A percentile compares a stretch with the other conserved stretches of the same genome.
phyloP scores from a whole-genome alignment of 2,888 invertebrate genomes.

The Orgyia antiqua region DNA sequence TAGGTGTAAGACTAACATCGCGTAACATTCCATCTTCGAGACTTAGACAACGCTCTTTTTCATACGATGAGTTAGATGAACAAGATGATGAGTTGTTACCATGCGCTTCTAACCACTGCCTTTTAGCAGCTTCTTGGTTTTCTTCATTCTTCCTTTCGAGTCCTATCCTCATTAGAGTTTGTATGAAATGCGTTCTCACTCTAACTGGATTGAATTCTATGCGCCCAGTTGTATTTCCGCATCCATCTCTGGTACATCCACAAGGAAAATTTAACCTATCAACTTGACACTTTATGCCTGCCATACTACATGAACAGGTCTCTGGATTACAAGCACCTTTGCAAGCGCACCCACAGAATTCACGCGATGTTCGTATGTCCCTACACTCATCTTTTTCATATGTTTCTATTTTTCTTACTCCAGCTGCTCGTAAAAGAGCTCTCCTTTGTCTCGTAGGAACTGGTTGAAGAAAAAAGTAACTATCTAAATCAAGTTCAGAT shows the following conservation, averaged over 20 bases:
- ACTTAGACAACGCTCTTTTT: constrained; percentile 53
- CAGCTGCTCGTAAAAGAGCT: constrained; percentile 92
- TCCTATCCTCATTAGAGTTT: constrained; percentile 95
- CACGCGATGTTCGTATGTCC: constrained; percentile 93
- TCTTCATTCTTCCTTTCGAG: constrained; percentile 90
- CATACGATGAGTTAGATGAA: constrained; percentile 50
- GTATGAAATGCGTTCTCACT: constrained; percentile 97
- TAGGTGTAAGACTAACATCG: constrained; percentile 73
- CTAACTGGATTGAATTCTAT: constrained; percentile 97
- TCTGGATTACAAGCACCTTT: constrained; percentile 97
- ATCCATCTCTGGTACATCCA: constrained; percentile 96
- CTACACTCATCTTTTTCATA: constrained; percentile 96
- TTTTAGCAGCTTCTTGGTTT: constrained; percentile 62
- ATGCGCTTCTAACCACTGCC: constrained; percentile 67
- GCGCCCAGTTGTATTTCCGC: constrained; percentile 93
- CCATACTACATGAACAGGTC: constrained; percentile 95
- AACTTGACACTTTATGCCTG: constrained; percentile 98
- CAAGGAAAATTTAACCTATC: constrained; percentile 98
- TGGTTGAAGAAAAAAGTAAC: constrained; percentile 94
- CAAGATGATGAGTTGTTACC: constrained; percentile 48
- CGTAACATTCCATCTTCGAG: constrained; percentile 67
- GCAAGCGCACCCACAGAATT: constrained; percentile 96
- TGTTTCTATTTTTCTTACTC: constrained; percentile 95
- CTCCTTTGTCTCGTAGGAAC: constrained; percentile 94
- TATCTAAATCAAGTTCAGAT: constrained; percentile 91